Evolutionary conservation across 2,797 vertebrate species (phyloP).

Genomic region (Pampus argenteus): DNA sequence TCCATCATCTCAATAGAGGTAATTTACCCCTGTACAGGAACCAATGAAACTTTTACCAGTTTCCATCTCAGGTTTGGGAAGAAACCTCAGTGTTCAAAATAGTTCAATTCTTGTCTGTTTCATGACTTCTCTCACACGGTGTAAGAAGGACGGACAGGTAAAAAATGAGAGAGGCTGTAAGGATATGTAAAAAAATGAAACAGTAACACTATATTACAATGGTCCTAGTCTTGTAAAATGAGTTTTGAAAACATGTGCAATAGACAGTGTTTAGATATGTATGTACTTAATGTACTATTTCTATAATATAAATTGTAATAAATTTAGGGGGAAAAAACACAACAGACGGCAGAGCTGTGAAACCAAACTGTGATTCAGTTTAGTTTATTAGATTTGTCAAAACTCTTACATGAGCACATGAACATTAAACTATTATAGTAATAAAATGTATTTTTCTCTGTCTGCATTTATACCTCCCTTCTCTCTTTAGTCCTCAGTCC

Average conservation of each 20-base stretch:
- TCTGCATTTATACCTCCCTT: slow-evolving; percentile 6
- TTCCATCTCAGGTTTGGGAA: slow-evolving; percentile 41
- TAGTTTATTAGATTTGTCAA: background rate
- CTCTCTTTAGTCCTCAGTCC: slow-evolving; percentile 83
- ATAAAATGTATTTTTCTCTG: slow-evolving; percentile 1
- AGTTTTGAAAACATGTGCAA: background rate
- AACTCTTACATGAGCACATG: background rate
- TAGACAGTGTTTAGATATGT: background rate
- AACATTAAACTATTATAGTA: background rate
- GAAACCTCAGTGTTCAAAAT: slow-evolving; percentile 24
- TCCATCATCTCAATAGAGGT: slow-evolving; percentile 47
- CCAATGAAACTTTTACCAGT: slow-evolving; percentile 35
- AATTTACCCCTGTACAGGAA: slow-evolving; percentile 37
- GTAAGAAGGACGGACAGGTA: slow-evolving; percentile 3
- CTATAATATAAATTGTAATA: background rate
- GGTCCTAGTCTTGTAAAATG: background rate
- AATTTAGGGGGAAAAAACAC: background rate
- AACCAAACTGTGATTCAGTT: background rate
- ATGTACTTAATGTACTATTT: background rate
- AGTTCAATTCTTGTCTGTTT: slow-evolving; percentile 15
- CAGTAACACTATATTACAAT: background rate
- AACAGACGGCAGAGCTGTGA: background rate
- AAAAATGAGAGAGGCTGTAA: background rate
- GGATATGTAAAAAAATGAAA: background rate
- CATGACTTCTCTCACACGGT: background rate